Percentiles rank a stretch among this genome's conserved stretches.
These are phyloP conservation scores for Odocoileus hemionus DNA, from an alignment of 2,113 vertebrate genomes.

Conservation along the genomic window DNA sequence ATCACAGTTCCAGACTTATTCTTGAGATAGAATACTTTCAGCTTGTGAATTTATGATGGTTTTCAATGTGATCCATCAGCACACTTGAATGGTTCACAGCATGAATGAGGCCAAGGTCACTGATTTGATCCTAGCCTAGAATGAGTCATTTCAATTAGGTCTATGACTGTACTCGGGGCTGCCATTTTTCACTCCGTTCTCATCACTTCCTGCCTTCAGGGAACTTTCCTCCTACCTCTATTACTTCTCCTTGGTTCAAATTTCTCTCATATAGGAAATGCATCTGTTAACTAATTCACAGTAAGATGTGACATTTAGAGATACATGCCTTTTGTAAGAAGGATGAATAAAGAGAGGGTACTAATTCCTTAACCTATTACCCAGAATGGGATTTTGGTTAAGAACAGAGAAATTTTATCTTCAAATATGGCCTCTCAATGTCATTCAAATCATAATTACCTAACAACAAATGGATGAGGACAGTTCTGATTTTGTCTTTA, in stretches of 20 bases:
- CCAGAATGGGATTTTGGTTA: background rate
- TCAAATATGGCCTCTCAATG: background rate
- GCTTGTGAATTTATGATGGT: background rate
- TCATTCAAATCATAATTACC: background rate
- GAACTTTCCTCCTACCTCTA: background rate
- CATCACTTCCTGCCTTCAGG: background rate
- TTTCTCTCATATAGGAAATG: background rate
- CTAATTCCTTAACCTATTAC: background rate
- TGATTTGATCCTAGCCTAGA: background rate
- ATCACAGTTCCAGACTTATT: background rate
- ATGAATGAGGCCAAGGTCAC: background rate
- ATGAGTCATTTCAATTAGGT: constrained; percentile 24
- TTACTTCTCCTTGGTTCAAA: background rate
- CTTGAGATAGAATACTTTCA: background rate
- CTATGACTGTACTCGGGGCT: background rate
- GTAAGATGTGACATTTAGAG: background rate
- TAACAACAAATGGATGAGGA: background rate
- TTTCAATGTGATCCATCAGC: background rate
- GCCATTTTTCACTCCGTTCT: background rate
- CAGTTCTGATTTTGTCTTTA: background rate
- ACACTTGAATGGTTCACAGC: background rate
- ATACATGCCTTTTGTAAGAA: background rate
- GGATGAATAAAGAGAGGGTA: background rate
- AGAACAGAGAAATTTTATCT: background rate
- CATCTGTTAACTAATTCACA: background rate